These are phyloP conservation scores for Halcyon smyrnensis DNA, from an alignment of 2,797 vertebrate genomes.

Conservation along the genomic window DNA sequence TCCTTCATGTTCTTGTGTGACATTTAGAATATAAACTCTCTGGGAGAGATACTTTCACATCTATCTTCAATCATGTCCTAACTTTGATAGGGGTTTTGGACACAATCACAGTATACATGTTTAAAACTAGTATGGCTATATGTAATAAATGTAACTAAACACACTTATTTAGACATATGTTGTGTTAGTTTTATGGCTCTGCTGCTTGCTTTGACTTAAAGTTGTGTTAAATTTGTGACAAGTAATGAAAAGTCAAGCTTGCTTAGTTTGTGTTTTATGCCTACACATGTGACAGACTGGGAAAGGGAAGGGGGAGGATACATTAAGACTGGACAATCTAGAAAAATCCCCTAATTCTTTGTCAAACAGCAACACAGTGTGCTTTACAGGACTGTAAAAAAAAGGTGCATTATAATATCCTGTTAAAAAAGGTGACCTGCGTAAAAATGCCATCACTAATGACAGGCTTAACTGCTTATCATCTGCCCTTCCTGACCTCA, in stretches of 20 bases:
- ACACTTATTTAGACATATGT: background rate
- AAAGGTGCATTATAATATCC: background rate
- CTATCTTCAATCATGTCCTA: background rate
- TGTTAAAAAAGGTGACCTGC: background rate
- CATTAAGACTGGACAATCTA: background rate
- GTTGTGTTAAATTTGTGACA: background rate
- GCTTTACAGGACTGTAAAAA: background rate
- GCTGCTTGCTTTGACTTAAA: background rate
- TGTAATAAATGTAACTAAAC: background rate
- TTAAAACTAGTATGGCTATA: background rate
- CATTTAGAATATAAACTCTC: background rate
- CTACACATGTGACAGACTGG: background rate
- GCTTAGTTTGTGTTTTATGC: background rate
- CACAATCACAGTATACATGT: background rate
- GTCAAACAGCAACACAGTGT: background rate
- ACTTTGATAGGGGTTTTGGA: background rate
- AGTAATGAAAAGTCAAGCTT: background rate
- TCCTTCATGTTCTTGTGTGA: background rate
- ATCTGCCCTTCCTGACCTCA: background rate
- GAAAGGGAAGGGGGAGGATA: background rate
- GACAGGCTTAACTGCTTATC: background rate
- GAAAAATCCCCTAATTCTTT: background rate
- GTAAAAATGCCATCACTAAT: background rate
- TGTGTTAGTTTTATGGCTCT: background rate
- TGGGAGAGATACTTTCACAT: background rate